Base-by-base conservation (phyloP, 1,140 invertebrate genomes). In the Monochamus saltuarius region DNA sequence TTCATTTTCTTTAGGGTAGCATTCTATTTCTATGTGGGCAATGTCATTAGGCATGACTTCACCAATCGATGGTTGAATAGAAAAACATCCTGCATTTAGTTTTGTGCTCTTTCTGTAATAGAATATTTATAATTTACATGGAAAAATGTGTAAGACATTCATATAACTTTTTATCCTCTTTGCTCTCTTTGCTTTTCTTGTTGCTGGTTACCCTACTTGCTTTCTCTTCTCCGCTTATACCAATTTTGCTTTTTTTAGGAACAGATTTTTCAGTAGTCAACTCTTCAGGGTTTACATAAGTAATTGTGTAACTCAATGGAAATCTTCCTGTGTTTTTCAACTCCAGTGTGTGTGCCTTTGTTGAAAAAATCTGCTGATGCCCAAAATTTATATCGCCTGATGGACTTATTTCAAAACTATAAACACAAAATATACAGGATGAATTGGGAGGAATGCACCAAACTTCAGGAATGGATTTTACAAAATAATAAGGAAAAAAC, bases 291-390 rank as follows among this genome's bases (percentile, higher is more conserved):
- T 50, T 37, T 0, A n/a, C 11, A 50, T 13, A 16, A 4, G n/a
- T 17, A 14, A 72, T 55, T 2, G 38, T 42, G 55, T 65, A 74
- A 16, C 61, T 56, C 52, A 74, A 74, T 8, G 65, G 46, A 60
- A 71, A 71, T 56, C 57, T 66, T 56, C 73, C 73, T 2, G 37
- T 64, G 61, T 75, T 75, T 34, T 43, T 57, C 13, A 75, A 38
- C 7, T 62, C 34, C 1, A 73, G 46, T 16, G 43, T 55, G 35
- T 66, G 60, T 16, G 40, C 42, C 43, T 61, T 61, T 11, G 62
- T 56, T 2, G 45, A 59, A 17, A 56, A 59, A 11, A 73, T 51
- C 9, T 69, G 55, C 53, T 69, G 65, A 29, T 68, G 38, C 4
- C 70, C 65, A 61, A 75, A 75, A 59, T 66, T 52, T 10, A 75